Percentiles rank a stretch among this genome's conserved stretches.
Evolutionary conservation across 2,113 vertebrate genomes (phyloP).

Genomic region (Myotis brandtii): DNA sequence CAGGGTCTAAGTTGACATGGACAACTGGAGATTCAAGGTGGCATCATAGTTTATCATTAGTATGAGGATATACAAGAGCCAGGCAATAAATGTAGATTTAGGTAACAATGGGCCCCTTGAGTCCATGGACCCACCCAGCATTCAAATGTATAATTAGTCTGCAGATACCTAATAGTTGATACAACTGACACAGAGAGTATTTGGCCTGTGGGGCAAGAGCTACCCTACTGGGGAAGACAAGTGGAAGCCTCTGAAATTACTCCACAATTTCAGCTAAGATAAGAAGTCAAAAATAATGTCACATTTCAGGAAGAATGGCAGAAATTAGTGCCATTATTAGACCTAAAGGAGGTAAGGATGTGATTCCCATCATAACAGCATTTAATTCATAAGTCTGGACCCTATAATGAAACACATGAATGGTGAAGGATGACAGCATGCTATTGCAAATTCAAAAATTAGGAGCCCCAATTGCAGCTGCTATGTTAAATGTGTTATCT

Average conservation of each 20-base stretch:
- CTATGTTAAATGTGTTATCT: conserved; percentile 19
- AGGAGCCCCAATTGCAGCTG: background rate
- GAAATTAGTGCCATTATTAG: background rate
- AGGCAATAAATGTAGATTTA: background rate
- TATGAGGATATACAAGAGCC: background rate
- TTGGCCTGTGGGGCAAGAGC: background rate
- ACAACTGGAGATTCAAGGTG: background rate
- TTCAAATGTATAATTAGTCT: background rate
- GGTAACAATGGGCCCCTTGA: background rate
- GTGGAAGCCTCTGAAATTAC: background rate
- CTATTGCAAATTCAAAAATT: background rate
- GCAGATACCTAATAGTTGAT: background rate
- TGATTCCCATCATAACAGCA: background rate
- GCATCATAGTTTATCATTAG: background rate
- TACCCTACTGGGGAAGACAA: background rate
- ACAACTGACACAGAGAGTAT: background rate
- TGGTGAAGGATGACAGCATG: background rate
- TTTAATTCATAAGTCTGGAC: background rate
- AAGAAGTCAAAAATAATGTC: conserved; percentile 35
- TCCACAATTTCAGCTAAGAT: background rate
- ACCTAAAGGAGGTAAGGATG: background rate
- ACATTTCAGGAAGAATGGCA: background rate
- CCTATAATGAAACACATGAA: background rate
- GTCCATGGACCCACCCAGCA: background rate
- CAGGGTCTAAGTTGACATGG: background rate